phyloP scores from a whole-genome alignment of 2,888 invertebrate genomes.

The Tryphoninae sp. region DNA sequence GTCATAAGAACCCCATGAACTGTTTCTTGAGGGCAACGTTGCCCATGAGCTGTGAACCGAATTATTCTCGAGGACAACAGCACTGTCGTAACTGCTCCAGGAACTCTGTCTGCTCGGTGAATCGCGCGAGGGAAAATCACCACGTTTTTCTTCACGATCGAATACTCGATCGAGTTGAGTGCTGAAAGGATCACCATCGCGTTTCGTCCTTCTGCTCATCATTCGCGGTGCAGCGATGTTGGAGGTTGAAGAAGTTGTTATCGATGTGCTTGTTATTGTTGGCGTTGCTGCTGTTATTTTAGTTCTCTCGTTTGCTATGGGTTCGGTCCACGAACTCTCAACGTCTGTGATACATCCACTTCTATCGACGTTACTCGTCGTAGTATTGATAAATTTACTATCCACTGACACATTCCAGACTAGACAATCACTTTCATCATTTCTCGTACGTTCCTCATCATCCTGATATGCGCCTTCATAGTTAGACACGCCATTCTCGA shows the following conservation, averaged over 20 bases:
- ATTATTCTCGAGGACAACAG: slow-evolving; percentile 87
- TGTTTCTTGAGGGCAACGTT: slow-evolving; percentile 86
- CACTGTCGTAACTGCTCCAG: slow-evolving; percentile 90
- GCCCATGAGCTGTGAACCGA: slow-evolving; percentile 93
- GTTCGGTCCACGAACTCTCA: slow-evolving; percentile 66
- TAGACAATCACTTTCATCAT: slow-evolving; percentile 79
- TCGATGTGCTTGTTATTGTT: slow-evolving; percentile 41
- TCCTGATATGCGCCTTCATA: background rate
- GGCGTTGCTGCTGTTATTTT: slow-evolving; percentile 54
- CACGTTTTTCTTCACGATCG: slow-evolving; percentile 85
- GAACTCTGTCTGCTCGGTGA: slow-evolving; percentile 88
- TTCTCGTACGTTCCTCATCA: slow-evolving; percentile 78
- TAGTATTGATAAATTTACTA: slow-evolving; percentile 74
- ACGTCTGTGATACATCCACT: slow-evolving; percentile 68
- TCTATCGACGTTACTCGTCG: slow-evolving; percentile 77
- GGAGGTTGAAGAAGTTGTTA: slow-evolving; percentile 58
- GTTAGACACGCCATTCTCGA: slow-evolving; percentile 59
- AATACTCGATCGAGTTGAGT: slow-evolving; percentile 88
- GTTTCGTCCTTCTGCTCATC: slow-evolving; percentile 76
- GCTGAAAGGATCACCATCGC: slow-evolving; percentile 86
- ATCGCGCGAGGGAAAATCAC: slow-evolving; percentile 78
- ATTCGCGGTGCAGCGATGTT: slow-evolving; percentile 57
- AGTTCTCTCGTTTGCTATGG: slow-evolving; percentile 48
- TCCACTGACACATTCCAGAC: slow-evolving; percentile 82
- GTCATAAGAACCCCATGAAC: slow-evolving; percentile 89